A percentile compares a stretch with the other conserved stretches of the same genome.
Evolutionary conservation across 2,113 vertebrate genomes (phyloP).

Genomic region (Sula dactylatra): DNA sequence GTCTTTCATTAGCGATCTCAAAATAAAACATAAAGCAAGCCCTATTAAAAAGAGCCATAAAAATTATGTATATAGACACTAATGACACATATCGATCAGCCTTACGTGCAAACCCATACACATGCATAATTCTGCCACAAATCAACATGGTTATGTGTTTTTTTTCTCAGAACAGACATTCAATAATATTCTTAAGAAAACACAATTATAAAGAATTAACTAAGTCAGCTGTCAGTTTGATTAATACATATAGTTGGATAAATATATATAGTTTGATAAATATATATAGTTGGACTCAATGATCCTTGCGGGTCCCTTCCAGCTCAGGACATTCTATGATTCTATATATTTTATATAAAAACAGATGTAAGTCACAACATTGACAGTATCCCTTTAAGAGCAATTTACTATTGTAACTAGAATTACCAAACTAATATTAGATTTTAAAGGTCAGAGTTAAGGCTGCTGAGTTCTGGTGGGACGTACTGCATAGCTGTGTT

Average conservation of each 20-base stretch:
- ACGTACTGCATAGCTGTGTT: not conserved
- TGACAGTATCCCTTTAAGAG: not conserved
- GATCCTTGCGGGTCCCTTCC: no score
- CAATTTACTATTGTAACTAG: not conserved
- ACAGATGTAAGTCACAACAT: not conserved
- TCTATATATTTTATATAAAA: not conserved
- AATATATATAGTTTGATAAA: not conserved
- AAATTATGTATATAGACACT: slow-evolving; percentile 58
- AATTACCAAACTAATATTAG: not conserved
- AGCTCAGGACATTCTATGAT: no score
- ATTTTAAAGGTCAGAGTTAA: not conserved
- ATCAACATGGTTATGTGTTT: not conserved
- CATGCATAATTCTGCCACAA: slow-evolving; percentile 33
- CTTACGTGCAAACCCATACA: not conserved
- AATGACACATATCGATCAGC: slow-evolving; percentile 61
- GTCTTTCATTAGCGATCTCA: slow-evolving; percentile 57
- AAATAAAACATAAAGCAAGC: slow-evolving; percentile 56
- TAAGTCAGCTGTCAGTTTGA: not conserved
- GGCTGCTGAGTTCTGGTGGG: slow-evolving; percentile 9
- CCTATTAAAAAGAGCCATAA: slow-evolving; percentile 54
- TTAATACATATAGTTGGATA: not conserved
- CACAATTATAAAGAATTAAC: slow-evolving; percentile 14
- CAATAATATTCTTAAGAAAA: slow-evolving; percentile 7
- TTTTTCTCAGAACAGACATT: not conserved
- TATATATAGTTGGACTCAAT: no score